Conservation (phyloP, 2,888 invertebrate genomes). For the Pimpla rufipes region DNA sequence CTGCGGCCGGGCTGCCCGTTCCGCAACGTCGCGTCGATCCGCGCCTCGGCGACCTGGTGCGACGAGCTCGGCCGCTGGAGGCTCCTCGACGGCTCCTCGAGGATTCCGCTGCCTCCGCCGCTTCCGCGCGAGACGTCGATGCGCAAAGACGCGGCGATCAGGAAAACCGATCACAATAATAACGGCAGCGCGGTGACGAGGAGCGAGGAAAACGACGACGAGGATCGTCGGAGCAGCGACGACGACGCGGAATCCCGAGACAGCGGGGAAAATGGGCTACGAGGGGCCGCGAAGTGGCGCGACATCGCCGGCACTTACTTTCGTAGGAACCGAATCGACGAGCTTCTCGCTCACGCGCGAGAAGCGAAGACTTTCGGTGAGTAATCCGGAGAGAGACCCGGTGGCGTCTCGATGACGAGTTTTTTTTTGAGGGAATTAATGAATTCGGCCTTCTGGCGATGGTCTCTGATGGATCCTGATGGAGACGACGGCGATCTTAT, state of each 20-base stretch:
- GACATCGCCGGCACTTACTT: slow-evolving; percentile 82
- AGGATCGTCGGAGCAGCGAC: slow-evolving; percentile 66
- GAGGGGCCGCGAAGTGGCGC: slow-evolving; percentile 68
- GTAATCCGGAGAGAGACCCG: too few relatives aligned
- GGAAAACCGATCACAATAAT: slow-evolving; percentile 79
- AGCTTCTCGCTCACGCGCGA: slow-evolving; percentile 80
- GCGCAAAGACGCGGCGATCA: slow-evolving; percentile 63
- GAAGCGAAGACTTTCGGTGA: slow-evolving; percentile 83
- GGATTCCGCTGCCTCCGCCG: slow-evolving; percentile 81
- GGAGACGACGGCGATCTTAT: too few relatives aligned
- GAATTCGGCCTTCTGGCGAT: too few relatives aligned
- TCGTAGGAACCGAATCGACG: slow-evolving; percentile 81
- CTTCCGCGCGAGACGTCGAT: slow-evolving; percentile 68
- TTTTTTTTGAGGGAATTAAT: too few relatives aligned
- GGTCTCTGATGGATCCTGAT: too few relatives aligned
- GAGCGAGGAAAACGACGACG: slow-evolving; percentile 66
- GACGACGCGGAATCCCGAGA: slow-evolving; percentile 55
- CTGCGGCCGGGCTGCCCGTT: slow-evolving; percentile 83
- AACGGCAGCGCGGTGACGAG: slow-evolving; percentile 74
- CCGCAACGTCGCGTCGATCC: slow-evolving; percentile 79
- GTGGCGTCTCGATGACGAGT: too few relatives aligned
- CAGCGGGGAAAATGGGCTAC: slow-evolving; percentile 52
- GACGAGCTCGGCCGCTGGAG: slow-evolving; percentile 83
- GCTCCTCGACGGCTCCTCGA: slow-evolving; percentile 79
- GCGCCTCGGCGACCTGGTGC: slow-evolving; percentile 82